Evolutionary conservation across 2,113 vertebrate genomes (phyloP), one percentile per base, ranked within the genome.

Genomic region (Calyptomena viridis): DNA sequence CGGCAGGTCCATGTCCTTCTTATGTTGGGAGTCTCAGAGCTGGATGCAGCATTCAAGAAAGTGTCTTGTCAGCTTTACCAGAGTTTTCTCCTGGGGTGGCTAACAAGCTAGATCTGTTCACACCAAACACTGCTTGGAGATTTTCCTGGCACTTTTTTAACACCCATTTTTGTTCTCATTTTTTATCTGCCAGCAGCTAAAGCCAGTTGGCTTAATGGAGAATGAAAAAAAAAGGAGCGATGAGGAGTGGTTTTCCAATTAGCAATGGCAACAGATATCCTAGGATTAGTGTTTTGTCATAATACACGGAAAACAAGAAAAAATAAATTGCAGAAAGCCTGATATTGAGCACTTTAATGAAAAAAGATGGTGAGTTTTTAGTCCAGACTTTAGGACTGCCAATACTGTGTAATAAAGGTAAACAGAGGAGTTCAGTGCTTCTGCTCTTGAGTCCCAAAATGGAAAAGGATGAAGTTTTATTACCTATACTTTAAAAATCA

Each of bases 261-360:
- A 92, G 63, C 24, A n/a, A 73, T 23, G 85, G 79, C 80, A 62
- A 83, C 1, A 17, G 63, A 77, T 68, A 71, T 6, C 94, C 96
- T 63, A 81, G 66, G 80, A 82, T 98, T 92, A 97, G 96, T 49
- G n/a, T 91, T 95, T 72, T 97, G 76, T 62, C 94, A 28, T 97
- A 94, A 94, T 46, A 64, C 35, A 50, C 76, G 60, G 85, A 93
- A 94, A 92, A 72, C 9, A 67, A 90, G 64, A 77, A 92, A 90
- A 31, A 75, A 56, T 94, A 80, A 92, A 95, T 49, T 78, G 81
- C 69, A 89, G 58, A 84, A 73, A 80, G 14, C 12, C 52, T 80
- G 75, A 80, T 93, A 89, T 58, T 81, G 82, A 91, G 44, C n/a
- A 84, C 35, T 93, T 67, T 56, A 94, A 78, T 94, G 83, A 93